phyloP scores from a whole-genome alignment of 37 sponge, comb jelly and placozoan species.

The Chondrilla cf. caribensis region DNA sequence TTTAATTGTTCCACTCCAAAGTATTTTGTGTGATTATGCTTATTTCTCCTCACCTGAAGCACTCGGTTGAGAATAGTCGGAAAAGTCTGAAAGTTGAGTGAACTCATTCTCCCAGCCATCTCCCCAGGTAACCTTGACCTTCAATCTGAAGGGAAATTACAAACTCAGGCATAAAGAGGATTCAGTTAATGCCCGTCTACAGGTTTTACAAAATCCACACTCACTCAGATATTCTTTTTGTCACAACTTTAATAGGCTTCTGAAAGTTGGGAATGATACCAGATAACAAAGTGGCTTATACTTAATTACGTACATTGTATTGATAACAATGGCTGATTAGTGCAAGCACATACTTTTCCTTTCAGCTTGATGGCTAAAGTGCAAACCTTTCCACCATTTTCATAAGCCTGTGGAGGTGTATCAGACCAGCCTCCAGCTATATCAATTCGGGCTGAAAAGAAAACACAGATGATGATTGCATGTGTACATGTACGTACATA shows the following conservation, averaged over 20 bases:
- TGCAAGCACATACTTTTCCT: constrained; percentile 39
- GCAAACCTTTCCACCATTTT: constrained; percentile 73
- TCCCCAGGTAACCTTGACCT: constrained; percentile 40
- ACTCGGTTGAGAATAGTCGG: constrained; percentile 79
- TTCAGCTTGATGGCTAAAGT: constrained; percentile 64
- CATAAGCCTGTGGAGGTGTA: constrained; percentile 83
- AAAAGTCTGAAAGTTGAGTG: constrained; percentile 59
- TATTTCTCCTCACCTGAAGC: constrained; percentile 48
- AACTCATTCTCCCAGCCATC: constrained; percentile 23
- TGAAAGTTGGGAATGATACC: neutral
- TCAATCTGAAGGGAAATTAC: constrained; percentile 27
- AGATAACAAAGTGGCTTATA: neutral
- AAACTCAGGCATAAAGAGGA: constrained; percentile 18
- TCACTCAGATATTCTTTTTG: constrained; percentile 56
- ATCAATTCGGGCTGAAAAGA: constrained; percentile 62
- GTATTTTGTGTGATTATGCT: too few relatives aligned
- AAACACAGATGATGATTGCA: neutral
- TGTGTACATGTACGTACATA: too few relatives aligned
- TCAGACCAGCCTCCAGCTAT: constrained; percentile 82
- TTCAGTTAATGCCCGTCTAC: neutral
- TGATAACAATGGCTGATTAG: neutral
- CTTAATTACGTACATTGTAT: neutral
- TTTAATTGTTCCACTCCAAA: too few relatives aligned
- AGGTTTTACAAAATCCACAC: neutral
- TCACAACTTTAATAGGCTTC: constrained; percentile 54